A percentile compares a stretch with the other conserved stretches of the same genome.
These are phyloP conservation scores for Lysandra bellargus DNA, from an alignment of 2,888 invertebrate genomes.

Conservation along the genomic window DNA sequence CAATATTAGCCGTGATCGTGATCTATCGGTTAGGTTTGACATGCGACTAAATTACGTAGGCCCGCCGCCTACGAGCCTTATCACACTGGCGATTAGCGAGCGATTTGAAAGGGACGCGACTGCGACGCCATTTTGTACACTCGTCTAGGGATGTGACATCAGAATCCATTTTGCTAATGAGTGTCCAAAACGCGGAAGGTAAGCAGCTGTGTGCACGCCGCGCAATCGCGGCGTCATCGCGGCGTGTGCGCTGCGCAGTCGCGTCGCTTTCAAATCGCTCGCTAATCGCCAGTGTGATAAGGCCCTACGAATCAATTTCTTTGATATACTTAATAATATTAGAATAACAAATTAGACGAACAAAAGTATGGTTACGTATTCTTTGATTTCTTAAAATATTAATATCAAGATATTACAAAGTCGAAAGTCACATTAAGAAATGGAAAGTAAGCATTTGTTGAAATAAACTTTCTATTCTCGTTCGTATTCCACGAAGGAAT, in stretches of 20 bases:
- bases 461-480: conserved; percentile 15
- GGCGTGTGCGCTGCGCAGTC: no score
- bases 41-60: background rate
- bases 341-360: background rate
- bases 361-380: background rate
- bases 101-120: no score
- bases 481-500: conserved; percentile 22
- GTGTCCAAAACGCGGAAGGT: no score
- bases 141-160: no score
- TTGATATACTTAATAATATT: background rate
- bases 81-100: no score
- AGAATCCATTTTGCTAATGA: no score
- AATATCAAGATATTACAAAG: background rate
- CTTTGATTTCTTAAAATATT: conserved; percentile 10
- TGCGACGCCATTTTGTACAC: no score
- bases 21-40: background rate
- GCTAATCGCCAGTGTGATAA: no score
- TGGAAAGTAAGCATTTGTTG: conserved; percentile 4
- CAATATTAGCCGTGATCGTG: no score
- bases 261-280: no score
- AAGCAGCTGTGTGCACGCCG: no score
- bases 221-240: no score
- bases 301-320: background rate
- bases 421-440: conserved; percentile 5
- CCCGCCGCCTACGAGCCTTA: background rate